These are phyloP conservation scores for Puma concolor DNA, from an alignment of 2,113 vertebrate species.

Conservation along the genomic window DNA sequence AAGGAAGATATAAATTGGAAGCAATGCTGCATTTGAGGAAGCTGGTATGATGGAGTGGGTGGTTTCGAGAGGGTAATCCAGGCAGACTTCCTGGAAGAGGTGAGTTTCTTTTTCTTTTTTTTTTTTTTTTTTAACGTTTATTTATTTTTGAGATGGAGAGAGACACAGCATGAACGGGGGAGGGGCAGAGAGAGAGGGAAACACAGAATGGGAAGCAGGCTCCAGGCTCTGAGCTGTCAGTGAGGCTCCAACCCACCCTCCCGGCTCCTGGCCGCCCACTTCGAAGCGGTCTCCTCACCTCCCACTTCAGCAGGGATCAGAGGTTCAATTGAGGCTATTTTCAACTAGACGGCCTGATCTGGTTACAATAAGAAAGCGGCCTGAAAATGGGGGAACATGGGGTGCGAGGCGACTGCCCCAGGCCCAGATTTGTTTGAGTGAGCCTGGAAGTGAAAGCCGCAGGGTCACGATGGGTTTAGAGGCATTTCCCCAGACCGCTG, in stretches of 20 bases:
- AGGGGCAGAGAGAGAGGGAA: too few relatives aligned
- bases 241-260: too few relatives aligned
- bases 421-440: background rate
- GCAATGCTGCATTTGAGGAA: background rate
- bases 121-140: too few relatives aligned
- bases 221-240: too few relatives aligned
- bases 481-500: background rate
- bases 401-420: background rate
- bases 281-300: background rate
- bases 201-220: too few relatives aligned
- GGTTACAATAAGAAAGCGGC: constrained; percentile 2
- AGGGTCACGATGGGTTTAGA: background rate
- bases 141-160: too few relatives aligned
- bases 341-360: background rate
- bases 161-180: too few relatives aligned
- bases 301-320: background rate
- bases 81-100: background rate
- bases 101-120: background rate
- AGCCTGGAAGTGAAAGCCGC: background rate
- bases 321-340: background rate
- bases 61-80: background rate
- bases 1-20: background rate
- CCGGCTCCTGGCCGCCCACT: too few relatives aligned
- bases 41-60: too few relatives aligned
- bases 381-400: background rate